These are phyloP conservation scores for Florisuga fusca DNA, from an alignment of 2,797 vertebrate species.

Conservation along the genomic window DNA sequence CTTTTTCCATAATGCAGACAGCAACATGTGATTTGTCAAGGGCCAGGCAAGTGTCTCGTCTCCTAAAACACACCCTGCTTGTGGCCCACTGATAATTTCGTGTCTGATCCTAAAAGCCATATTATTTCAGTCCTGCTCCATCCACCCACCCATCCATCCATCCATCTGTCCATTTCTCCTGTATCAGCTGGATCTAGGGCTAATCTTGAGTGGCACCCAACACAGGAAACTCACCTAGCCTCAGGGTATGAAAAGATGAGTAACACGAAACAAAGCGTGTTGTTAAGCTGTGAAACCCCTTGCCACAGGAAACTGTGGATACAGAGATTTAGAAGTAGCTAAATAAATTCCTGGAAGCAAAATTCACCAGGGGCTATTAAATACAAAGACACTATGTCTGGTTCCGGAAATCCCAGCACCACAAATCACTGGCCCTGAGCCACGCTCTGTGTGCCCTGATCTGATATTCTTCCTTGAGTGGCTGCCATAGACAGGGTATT, in stretches of 20 bases:
- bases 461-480: background rate
- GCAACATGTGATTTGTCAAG: background rate
- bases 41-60: background rate
- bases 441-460: background rate
- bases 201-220: background rate
- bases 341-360: slow-evolving; percentile 57
- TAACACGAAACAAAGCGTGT: background rate
- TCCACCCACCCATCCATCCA: background rate
- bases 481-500: background rate
- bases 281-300: slow-evolving; percentile 44
- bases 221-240: background rate
- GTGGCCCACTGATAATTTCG: background rate
- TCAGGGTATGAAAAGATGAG: slow-evolving; percentile 2
- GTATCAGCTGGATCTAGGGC: background rate
- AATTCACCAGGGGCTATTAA: slow-evolving; percentile 50
- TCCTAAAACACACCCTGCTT: background rate
- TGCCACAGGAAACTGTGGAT: slow-evolving; percentile 47
- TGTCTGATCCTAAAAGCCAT: background rate
- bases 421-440: slow-evolving; percentile 35
- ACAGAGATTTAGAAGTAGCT: slow-evolving; percentile 43
- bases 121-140: background rate
- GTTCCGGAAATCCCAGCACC: slow-evolving; percentile 45
- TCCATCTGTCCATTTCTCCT: background rate
- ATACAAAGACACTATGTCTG: slow-evolving; percentile 35
- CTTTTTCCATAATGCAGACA: background rate